Evolutionary conservation across 2,888 invertebrate genomes (phyloP), one percentile per base, ranked within the genome.

Genomic region (Arge pagana): DNA sequence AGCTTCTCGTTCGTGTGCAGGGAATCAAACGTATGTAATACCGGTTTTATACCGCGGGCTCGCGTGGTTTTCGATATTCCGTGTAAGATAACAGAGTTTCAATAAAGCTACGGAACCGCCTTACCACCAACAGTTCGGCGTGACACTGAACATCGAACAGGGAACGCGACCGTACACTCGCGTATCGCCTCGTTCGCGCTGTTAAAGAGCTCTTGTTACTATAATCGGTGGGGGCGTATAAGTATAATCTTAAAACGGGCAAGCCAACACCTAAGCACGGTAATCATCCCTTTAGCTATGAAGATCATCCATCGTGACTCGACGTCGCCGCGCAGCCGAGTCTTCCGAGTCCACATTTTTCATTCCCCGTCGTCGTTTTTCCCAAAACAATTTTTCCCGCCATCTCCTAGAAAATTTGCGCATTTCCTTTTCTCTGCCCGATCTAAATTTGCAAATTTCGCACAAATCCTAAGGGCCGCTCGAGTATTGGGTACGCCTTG

Each of bases 201-300:
- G 10, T 67, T 69, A 67, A 72, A 70, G 69, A 71, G 67, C 62
- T 63, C 70, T 72, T 63, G 71, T 71, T 72, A 72, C 66, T 64
- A 67, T 72, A 72, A 72, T 73, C 65, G 69, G 58, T 53, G 23
- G 42, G 41, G 41, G 61, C 59, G 45, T 45, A 10, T 23, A 23
- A 19, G 58, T 62, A 57, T 69, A 66, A 70, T 67, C 66, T 70
- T 71, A 71, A 72, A 71, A 70, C 71, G 62, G 66, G 67, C 67
- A 71, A 70, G 69, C 67, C 72, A 68, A 66, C 64, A 63, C 65
- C 72, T 72, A 72, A 73, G 73, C 65, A 72, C 64, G 70, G 68
- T 73, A 66, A 72, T 72, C 71, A 71, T 66, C 67, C 65, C 58
- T 56, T 59, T 52, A 45, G 24, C 45, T 23, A 23, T 35, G 45